Base-by-base conservation (phyloP, 2,797 vertebrate genomes). In the Poecilia picta region DNA sequence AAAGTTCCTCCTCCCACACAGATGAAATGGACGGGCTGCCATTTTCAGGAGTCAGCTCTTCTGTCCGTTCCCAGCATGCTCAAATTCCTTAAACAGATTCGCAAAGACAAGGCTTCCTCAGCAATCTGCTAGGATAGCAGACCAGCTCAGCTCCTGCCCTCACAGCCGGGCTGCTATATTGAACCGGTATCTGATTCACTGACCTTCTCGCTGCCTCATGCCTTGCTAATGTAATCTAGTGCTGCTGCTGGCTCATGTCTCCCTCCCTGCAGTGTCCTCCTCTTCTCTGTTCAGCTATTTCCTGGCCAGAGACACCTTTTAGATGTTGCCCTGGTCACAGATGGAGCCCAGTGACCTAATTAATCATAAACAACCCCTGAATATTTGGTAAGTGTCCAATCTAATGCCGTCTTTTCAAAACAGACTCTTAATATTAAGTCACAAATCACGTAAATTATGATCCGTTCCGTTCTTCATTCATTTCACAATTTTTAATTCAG, bases 151-250 rank as follows among this genome's bases (percentile, higher is more conserved):
- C 90, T 90, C 81, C 91, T 89, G 89, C 89, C 89, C 92, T 91
- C 83, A 23, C 77, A 85, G 87, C 75, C 74, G 80, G 77, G 80
- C 81, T 82, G 86, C 86, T 86, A 81, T 93, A 94, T 94, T 88
- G 92, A 95, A 93, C 94, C 73, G 49, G 74, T 93, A 93, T 95
- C 93, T 95, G 93, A 95, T 95, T 95, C 94, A 90, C 92, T 96
- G 94, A 95, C 94, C 94, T 95, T 95, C 94, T 91, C 80, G 89
- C 86, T 87, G 87, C 91, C 95, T 96, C 95, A 96, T 96, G 95
- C 95, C 95, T 96, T 96, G 96, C 95, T 95, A 96, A 96, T 96
- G 95, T 95, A 96, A 96, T 96, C 95, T 96, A 93, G 89, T 90
- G 88, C 85, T 76, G 89, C 89, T 92, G 89, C 91, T 94, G 91